These are phyloP conservation scores for Mus caroli DNA, from an alignment of 2,797 vertebrate species.

Conservation along the genomic window DNA sequence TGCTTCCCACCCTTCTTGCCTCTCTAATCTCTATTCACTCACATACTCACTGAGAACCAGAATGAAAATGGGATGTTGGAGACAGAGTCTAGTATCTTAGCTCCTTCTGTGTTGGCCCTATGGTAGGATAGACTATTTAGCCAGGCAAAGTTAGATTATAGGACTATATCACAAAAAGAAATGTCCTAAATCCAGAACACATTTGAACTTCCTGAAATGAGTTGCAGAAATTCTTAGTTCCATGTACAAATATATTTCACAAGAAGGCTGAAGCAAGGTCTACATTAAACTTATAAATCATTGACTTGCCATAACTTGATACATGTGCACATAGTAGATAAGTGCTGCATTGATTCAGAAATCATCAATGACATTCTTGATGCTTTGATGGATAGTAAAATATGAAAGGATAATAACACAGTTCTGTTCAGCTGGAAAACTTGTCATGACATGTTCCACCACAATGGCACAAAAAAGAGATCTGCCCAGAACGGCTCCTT, in stretches of 20 bases:
- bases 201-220: not conserved
- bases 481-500: not conserved
- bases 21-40: not conserved
- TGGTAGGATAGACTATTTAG: not conserved
- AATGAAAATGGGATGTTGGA: rapidly evolving
- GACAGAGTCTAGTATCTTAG: too few relatives aligned
- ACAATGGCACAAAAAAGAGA: not conserved
- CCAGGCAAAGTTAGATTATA: not conserved
- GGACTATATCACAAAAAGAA: not conserved
- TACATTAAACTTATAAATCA: not conserved
- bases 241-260: not conserved
- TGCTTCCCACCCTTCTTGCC: not conserved
- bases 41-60: not conserved
- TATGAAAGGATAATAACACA: not conserved
- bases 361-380: rapidly evolving
- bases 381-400: too few relatives aligned
- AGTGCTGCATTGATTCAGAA: too few relatives aligned
- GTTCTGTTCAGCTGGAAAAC: not conserved
- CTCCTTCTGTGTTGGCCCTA: not conserved
- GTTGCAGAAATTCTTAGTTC: not conserved
- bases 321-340: not conserved
- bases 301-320: not conserved
- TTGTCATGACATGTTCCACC: not conserved
- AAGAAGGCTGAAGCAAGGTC: not conserved
- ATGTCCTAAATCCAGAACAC: rapidly evolving